phyloP scores from a whole-genome alignment of 1,140 invertebrate genomes.

The Achatina immaculata region DNA sequence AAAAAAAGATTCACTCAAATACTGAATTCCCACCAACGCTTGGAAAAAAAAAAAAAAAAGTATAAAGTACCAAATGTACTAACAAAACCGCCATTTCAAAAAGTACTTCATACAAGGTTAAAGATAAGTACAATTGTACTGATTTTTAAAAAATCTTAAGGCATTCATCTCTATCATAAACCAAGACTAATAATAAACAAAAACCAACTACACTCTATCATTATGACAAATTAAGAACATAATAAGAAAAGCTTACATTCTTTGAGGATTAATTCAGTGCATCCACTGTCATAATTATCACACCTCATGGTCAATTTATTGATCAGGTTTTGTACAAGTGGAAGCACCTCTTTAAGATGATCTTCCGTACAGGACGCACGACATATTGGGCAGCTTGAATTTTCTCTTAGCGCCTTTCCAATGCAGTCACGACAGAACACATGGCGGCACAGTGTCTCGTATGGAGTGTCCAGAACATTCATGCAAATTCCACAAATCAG shows the following conservation, averaged over 20 bases:
- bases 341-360: slow-evolving; percentile 57
- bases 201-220: too few species aligned
- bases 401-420: slow-evolving; percentile 52
- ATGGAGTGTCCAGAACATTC: slow-evolving; percentile 59
- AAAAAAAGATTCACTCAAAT: too few species aligned
- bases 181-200: too few species aligned
- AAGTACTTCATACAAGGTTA: too few species aligned
- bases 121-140: too few species aligned
- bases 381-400: slow-evolving; percentile 62
- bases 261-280: slow-evolving; percentile 45
- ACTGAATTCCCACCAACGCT: too few species aligned
- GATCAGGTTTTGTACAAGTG: slow-evolving; percentile 64
- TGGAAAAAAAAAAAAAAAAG: too few species aligned
- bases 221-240: too few species aligned
- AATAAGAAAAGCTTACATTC: slow-evolving; percentile 54
- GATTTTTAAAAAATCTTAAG: too few species aligned
- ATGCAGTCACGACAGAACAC: slow-evolving; percentile 66
- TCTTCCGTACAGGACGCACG: slow-evolving; percentile 43
- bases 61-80: too few species aligned
- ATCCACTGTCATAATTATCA: slow-evolving; percentile 52
- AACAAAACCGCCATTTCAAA: too few species aligned
- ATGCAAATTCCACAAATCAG: slow-evolving; percentile 65
- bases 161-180: too few species aligned
- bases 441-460: slow-evolving; percentile 63
- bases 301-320: slow-evolving; percentile 58